Evolutionary conservation across 2,113 vertebrate genomes (phyloP).

Genomic region (Oxyruncus cristatus): DNA sequence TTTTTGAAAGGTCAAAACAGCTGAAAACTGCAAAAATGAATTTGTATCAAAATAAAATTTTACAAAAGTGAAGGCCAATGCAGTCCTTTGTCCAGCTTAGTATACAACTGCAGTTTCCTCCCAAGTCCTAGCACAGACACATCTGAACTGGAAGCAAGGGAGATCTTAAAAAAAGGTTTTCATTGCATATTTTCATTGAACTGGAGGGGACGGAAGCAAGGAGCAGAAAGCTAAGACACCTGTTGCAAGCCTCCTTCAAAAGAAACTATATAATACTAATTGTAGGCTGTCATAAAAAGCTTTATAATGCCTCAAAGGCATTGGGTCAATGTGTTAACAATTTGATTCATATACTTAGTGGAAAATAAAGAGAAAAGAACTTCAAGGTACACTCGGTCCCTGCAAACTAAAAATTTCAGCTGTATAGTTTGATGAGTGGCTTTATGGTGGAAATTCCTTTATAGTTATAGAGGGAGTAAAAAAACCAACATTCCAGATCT

Average conservation of each 20-base stretch:
- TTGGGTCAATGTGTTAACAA: slow-evolving; percentile 44
- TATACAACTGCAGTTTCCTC: neutral
- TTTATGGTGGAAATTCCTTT: slow-evolving; percentile 23
- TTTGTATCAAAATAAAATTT: neutral
- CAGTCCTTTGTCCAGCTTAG: neutral
- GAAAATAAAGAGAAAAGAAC: slow-evolving; percentile 38
- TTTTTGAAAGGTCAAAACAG: neutral
- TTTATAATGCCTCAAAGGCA: slow-evolving; percentile 13
- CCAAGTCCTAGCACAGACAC: neutral
- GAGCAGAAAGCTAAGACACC: slow-evolving; percentile 31
- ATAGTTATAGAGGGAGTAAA: neutral
- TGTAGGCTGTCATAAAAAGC: neutral
- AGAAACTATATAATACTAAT: slow-evolving; percentile 47
- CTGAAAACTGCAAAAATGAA: neutral
- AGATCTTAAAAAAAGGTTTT: neutral
- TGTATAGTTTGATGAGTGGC: neutral
- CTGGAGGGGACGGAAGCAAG: slow-evolving; percentile 32
- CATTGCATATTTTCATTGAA: neutral
- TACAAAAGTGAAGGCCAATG: neutral
- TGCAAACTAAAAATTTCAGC: neutral
- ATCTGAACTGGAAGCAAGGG: neutral
- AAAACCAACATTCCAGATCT: neutral
- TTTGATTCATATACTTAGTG: neutral
- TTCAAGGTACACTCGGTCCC: neutral
- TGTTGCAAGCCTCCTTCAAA: slow-evolving; percentile 43